phyloP scores from a whole-genome alignment of 2,888 invertebrate species.

The Esperia sulphurella region DNA sequence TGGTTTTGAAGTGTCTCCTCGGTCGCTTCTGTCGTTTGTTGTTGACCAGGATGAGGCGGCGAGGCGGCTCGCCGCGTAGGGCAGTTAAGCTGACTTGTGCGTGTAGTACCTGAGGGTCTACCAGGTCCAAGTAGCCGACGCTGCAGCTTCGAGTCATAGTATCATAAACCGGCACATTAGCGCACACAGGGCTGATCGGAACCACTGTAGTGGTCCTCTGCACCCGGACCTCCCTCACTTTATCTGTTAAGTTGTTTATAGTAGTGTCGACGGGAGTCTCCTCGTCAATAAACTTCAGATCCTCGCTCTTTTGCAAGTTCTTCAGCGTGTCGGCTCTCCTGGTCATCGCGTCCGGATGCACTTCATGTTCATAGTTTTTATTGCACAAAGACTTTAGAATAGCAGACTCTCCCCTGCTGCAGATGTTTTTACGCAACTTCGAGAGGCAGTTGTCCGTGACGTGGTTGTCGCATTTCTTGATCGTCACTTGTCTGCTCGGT shows the following conservation, averaged over 20 bases:
- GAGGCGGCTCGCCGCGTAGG: conserved; percentile 86
- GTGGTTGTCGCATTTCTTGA: conserved; percentile 72
- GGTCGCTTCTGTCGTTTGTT: conserved; percentile 76
- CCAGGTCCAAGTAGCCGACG: conserved; percentile 91
- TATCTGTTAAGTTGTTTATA: conserved; percentile 42
- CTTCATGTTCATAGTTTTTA: conserved; percentile 61
- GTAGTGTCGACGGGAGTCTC: conserved; percentile 66
- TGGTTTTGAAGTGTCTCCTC: conserved; percentile 54
- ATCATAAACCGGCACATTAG: conserved; percentile 69
- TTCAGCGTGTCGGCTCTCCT: conserved; percentile 46
- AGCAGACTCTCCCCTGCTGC: conserved; percentile 56
- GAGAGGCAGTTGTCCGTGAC: conserved; percentile 66
- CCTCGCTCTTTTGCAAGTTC: conserved; percentile 73
- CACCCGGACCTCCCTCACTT: conserved; percentile 40
- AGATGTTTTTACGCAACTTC: conserved; percentile 68
- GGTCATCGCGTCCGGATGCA: conserved; percentile 55
- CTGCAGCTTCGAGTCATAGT: conserved; percentile 92
- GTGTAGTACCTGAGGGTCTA: conserved; percentile 86
- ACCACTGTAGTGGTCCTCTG: conserved; percentile 81
- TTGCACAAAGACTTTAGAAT: conserved; percentile 66
- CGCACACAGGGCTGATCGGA: conserved; percentile 81
- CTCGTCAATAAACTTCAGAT: conserved; percentile 86
- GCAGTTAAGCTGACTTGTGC: conserved; percentile 86
- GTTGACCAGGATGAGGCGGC: conserved; percentile 87
- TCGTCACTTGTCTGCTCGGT: conserved; percentile 71